Evolutionary conservation across 2,797 vertebrate genomes (phyloP), one percentile per base, ranked within the genome.

Genomic region (Thunnus albacares): DNA sequence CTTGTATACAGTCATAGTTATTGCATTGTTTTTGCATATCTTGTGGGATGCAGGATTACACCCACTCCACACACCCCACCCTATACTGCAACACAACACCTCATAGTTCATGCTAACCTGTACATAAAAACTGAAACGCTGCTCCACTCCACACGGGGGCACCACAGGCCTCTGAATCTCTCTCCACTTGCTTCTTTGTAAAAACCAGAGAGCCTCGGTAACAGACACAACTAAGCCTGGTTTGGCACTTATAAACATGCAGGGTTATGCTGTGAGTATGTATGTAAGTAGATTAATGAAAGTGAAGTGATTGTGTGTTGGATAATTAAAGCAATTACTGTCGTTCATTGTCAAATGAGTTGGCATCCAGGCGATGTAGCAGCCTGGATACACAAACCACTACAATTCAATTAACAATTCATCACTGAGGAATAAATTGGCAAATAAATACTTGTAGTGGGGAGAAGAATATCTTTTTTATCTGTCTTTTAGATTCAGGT

Each of bases 21-120:
- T 98, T 99, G 98, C 98, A 98, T 99, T 98, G 97, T 97, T 98
- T 99, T 99, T 99, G 98, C 98, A 99, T 99, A 99, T 98, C 97
- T 98, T 97, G 97, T 97, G 97, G 97, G 96, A 97, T 96, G 95
- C 90, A 90, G 85, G 79, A 81, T 47, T 67, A 66, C 83, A 90
- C 84, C 91, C 91, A 95, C 93, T 89, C 81, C 76, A 3, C 35
- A 38, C 38, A 38, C 38, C 38, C 38, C 86, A 86, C 73, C 79
- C 4, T 80, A 67, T 52, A 84, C 88, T 85, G 83, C 85, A 90
- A 86, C 87, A 88, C 74, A 87, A 90, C 86, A 71, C 41, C 73
- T 87, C 83, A 85, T 33, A 61, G 68, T 65, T 74, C 81, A 84
- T 71, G 84, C 79, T 79, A 57, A 81, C 78, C 63, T 38, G 71